Conservation (phyloP, 2,888 invertebrate genomes). For the Caenorhabditis sp. region DNA sequence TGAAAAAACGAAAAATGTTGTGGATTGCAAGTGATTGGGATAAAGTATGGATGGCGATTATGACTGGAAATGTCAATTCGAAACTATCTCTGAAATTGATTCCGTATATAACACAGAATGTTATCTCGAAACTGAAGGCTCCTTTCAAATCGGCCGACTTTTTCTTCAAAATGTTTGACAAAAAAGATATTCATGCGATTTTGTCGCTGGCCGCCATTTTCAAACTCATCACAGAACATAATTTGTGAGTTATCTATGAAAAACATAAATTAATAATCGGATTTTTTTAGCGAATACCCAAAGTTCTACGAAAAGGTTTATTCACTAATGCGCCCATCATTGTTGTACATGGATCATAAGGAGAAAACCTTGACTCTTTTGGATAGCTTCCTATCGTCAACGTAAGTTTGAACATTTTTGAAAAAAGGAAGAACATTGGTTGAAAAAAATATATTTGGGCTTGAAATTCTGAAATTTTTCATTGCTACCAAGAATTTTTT, state of each 20-base stretch:
- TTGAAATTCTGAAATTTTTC: no score
- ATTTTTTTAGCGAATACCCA: conserved; percentile 86
- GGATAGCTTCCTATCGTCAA: conserved; percentile 89
- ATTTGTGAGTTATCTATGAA: conserved; percentile 76
- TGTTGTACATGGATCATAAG: conserved; percentile 89
- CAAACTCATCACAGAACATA: conserved; percentile 86
- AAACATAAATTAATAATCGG: no score
- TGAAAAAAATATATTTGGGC: conserved; percentile 3
- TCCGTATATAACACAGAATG: conserved; percentile 45
- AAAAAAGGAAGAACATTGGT: neutral
- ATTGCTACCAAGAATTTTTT: no score
- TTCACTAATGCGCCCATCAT: conserved; percentile 87
- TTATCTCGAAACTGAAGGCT: conserved; percentile 45
- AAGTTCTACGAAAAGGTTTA: conserved; percentile 94
- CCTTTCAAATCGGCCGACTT: conserved; percentile 55
- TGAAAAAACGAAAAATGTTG: conserved; percentile 18
- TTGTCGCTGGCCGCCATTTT: conserved; percentile 90
- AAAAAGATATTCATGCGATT: conserved; percentile 79
- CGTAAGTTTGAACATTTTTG: conserved; percentile 75
- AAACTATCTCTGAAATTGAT: conserved; percentile 43
- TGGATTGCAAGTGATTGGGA: conserved; percentile 29
- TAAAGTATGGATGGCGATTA: conserved; percentile 35
- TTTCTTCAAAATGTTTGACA: conserved; percentile 74
- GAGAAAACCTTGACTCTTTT: conserved; percentile 86
- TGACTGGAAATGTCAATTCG: conserved; percentile 26